Conservation (phyloP, 92 coral and sea anemone genomes). For the Porites rus region DNA sequence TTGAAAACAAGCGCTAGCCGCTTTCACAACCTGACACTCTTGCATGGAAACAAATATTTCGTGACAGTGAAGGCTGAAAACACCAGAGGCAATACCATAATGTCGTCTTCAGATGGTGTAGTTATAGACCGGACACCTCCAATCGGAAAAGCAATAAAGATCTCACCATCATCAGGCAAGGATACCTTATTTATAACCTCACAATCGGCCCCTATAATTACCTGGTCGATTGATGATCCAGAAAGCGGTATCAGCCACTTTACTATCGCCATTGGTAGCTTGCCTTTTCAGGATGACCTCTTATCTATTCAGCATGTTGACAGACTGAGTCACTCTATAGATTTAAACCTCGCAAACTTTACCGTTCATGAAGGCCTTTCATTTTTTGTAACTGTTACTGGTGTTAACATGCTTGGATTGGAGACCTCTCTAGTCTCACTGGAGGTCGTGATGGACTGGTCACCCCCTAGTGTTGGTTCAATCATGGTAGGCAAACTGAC, state of each 20-base stretch:
- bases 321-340: constrained; percentile 66
- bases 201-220: constrained; percentile 74
- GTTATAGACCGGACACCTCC: constrained; percentile 89
- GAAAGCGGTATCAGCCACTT: constrained; percentile 82
- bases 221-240: constrained; percentile 80
- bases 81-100: constrained; percentile 69
- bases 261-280: constrained; percentile 67
- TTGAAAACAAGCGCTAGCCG: constrained; percentile 62
- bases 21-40: constrained; percentile 79
- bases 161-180: constrained; percentile 77
- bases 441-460: constrained; percentile 90
- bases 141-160: constrained; percentile 52
- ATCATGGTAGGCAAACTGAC: constrained; percentile 87
- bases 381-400: constrained; percentile 77
- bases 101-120: constrained; percentile 88
- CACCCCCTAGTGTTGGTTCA: constrained; percentile 75
- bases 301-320: constrained; percentile 42
- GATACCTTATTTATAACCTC: constrained; percentile 74
- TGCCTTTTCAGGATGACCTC: constrained; percentile 75
- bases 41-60: constrained; percentile 79
- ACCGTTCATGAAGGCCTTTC: constrained; percentile 67
- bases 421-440: constrained; percentile 71
- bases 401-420: constrained; percentile 78
- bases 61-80: constrained; percentile 81
- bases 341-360: constrained; percentile 76